A percentile compares a stretch with the other conserved stretches of the same genome.
phyloP scores from a whole-genome alignment of 2,113 vertebrate genomes.

The Grantiella picta region DNA sequence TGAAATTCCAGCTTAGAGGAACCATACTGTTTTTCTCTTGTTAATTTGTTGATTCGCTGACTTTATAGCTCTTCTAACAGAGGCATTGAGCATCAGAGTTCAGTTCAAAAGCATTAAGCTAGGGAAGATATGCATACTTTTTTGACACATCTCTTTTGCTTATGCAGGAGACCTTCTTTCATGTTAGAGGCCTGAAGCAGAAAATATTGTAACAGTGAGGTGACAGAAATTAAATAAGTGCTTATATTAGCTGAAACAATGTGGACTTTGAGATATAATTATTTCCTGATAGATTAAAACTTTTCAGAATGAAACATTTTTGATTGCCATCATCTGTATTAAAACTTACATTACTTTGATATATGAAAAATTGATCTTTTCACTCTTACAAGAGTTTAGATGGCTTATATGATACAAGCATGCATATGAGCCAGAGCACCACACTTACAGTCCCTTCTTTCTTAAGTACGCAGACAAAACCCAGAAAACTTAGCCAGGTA shows the following conservation, averaged over 20 bases:
- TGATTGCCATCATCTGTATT: background rate
- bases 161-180: background rate
- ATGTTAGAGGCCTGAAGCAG: background rate
- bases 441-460: background rate
- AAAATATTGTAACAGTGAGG: background rate
- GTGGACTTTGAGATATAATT: background rate
- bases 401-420: background rate
- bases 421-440: background rate
- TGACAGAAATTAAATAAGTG: background rate
- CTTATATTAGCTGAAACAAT: background rate
- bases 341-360: background rate
- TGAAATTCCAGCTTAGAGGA: background rate
- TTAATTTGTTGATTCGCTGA: constrained; percentile 38
- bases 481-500: background rate
- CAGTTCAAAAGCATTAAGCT: background rate
- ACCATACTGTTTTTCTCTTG: background rate
- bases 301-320: background rate
- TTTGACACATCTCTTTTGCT: background rate
- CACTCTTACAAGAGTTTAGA: background rate
- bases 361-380: background rate
- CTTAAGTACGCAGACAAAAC: background rate
- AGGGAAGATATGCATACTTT: background rate
- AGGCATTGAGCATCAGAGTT: background rate
- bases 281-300: background rate
- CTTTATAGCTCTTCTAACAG: background rate